These are phyloP conservation scores for Mya arenaria DNA, from an alignment of 1,140 invertebrate species.

Conservation along the genomic window DNA sequence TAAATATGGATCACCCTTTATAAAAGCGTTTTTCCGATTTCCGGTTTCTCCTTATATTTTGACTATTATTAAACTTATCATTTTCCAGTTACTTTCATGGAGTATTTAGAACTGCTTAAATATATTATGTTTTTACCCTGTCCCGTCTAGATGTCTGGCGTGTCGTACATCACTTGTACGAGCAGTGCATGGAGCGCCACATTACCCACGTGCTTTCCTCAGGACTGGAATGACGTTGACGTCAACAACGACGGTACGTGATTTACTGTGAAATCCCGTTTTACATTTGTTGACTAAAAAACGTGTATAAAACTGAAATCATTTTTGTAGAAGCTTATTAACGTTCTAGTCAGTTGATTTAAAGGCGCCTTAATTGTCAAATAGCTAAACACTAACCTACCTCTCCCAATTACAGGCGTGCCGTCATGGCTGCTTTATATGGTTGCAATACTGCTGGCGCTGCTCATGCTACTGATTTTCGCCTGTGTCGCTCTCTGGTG, in stretches of 20 bases:
- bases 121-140: too few species aligned
- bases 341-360: background rate
- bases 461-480: conserved; percentile 6
- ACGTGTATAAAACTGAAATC: background rate
- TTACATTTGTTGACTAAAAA: background rate
- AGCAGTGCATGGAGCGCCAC: background rate
- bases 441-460: background rate
- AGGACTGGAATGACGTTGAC: conserved; percentile 1
- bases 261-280: background rate
- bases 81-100: too few species aligned
- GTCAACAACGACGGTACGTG: conserved; percentile 4
- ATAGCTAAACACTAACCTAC: background rate
- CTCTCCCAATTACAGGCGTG: background rate
- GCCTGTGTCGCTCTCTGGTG: conserved; percentile 34
- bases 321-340: background rate
- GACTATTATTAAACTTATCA: too few species aligned
- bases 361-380: background rate
- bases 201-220: conserved; percentile 11
- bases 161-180: conserved; percentile 36
- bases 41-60: too few species aligned
- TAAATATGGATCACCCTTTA: too few species aligned
- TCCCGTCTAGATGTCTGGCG: conserved; percentile 3
- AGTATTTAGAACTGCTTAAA: too few species aligned
- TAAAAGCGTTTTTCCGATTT: too few species aligned
- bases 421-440: conserved; percentile 8